phyloP scores from a whole-genome alignment of 2,113 vertebrate species.

The Atrichornis clamosus region DNA sequence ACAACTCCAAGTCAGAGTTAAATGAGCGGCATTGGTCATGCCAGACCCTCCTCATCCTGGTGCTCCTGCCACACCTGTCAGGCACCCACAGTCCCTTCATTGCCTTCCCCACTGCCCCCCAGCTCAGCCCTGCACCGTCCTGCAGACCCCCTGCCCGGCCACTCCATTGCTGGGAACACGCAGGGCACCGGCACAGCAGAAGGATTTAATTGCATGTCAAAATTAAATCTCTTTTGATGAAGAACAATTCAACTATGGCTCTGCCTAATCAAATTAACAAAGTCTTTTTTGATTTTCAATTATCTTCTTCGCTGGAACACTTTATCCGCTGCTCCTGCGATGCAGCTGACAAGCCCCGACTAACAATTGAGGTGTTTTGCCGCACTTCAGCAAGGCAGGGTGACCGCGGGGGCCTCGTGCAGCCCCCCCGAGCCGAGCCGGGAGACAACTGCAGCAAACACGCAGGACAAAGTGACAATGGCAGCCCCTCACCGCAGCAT shows the following conservation, averaged over 20 bases:
- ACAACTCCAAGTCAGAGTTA: neutral
- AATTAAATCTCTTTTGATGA: conserved; percentile 91
- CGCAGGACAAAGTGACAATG: fast-evolving
- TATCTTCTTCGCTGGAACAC: conserved; percentile 79
- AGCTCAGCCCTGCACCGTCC: neutral
- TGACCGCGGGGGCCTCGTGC: neutral
- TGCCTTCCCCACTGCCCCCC: no score
- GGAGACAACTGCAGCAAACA: neutral
- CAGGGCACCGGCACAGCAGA: conserved; percentile 67
- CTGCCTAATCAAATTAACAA: conserved; percentile 93
- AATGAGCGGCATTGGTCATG: fast-evolving
- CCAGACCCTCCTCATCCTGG: neutral
- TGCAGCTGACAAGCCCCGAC: conserved; percentile 67
- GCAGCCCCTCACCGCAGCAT: neutral
- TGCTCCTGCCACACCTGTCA: fast-evolving
- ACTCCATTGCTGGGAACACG: neutral
- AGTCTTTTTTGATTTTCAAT: conserved; percentile 96
- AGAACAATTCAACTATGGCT: conserved; percentile 83
- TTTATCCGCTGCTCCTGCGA: conserved; percentile 65
- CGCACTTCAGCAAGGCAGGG: neutral
- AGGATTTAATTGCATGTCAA: conserved; percentile 88
- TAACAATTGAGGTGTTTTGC: conserved; percentile 43
- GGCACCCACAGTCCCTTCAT: fast-evolving
- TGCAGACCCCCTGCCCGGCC: neutral
- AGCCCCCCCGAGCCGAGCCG: neutral